Percentiles rank a stretch among this genome's conserved stretches.
Evolutionary conservation across 2,113 vertebrate genomes (phyloP).

Genomic region (Alaudala cheleensis): DNA sequence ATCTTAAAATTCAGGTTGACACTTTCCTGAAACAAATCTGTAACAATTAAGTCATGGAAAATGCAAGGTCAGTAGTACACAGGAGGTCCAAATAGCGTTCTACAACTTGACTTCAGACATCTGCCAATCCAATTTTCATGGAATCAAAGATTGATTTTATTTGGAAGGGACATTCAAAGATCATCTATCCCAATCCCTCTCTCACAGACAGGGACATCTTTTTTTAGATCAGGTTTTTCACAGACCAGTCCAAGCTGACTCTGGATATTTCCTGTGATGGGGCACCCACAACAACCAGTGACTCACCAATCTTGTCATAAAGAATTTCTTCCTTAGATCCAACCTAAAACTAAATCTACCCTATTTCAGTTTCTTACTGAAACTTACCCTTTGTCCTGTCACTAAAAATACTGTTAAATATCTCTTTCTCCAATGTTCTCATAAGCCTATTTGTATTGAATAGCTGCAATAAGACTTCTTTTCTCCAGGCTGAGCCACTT

Average conservation of each 20-base stretch:
- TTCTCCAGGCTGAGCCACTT: not conserved
- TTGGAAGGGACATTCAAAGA: not conserved
- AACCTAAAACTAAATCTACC: not conserved
- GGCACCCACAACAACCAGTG: not conserved
- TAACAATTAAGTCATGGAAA: not conserved
- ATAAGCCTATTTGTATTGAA: not conserved
- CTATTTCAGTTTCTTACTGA: not conserved
- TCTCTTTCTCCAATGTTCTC: not conserved
- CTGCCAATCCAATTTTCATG: not conserved
- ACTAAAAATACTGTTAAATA: not conserved
- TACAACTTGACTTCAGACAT: not conserved
- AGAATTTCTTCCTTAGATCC: not conserved
- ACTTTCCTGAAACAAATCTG: not conserved
- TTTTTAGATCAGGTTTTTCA: not conserved
- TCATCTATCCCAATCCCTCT: not conserved
- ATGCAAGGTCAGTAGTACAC: not conserved
- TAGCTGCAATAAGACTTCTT: not conserved
- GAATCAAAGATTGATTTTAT: not conserved
- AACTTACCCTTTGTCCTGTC: not conserved
- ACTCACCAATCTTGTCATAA: not conserved
- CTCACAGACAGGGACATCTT: not conserved
- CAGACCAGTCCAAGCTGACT: not conserved
- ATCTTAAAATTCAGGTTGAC: not conserved
- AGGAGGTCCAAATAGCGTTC: not conserved
- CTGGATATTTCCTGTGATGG: rapidly evolving